A percentile compares a stretch with the other conserved stretches of the same genome.
phyloP scores from a whole-genome alignment of 2,797 vertebrate genomes.

The Malacoraja senta region DNA sequence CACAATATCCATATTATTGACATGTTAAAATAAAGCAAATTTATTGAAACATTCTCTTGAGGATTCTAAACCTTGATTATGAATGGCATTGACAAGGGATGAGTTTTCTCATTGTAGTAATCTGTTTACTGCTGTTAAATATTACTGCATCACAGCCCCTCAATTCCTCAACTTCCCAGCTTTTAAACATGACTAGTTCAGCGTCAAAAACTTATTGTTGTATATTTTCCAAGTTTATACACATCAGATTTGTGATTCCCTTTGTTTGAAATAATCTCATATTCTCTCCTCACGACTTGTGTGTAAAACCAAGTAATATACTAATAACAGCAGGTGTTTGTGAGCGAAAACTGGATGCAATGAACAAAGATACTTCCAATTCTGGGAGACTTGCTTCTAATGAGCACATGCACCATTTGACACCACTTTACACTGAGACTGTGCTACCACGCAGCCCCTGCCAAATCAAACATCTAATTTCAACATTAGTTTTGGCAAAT shows the following conservation, averaged over 20 bases:
- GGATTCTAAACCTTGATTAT: background rate
- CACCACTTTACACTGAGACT: constrained; percentile 37
- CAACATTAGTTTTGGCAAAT: constrained; percentile 37
- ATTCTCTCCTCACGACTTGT: background rate
- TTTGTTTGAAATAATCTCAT: background rate
- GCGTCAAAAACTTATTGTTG: background rate
- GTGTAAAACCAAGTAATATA: constrained; percentile 4
- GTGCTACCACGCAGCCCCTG: constrained; percentile 28
- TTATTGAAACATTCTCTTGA: background rate
- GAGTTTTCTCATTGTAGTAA: background rate
- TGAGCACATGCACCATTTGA: constrained; percentile 38
- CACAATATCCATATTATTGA: background rate
- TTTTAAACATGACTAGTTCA: background rate
- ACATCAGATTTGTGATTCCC: background rate
- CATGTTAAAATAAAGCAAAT: background rate
- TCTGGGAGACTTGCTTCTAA: constrained; percentile 32
- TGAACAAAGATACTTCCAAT: constrained; percentile 22
- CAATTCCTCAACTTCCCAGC: background rate
- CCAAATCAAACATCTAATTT: constrained; percentile 38
- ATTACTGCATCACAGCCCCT: background rate
- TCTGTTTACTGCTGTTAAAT: background rate
- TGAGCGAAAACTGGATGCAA: constrained; percentile 19
- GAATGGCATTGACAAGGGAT: background rate
- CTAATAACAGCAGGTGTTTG: constrained; percentile 35
- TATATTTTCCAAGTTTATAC: background rate